phyloP scores from a whole-genome alignment of 1,140 invertebrate genomes.

The Drosophila tsacasi region DNA sequence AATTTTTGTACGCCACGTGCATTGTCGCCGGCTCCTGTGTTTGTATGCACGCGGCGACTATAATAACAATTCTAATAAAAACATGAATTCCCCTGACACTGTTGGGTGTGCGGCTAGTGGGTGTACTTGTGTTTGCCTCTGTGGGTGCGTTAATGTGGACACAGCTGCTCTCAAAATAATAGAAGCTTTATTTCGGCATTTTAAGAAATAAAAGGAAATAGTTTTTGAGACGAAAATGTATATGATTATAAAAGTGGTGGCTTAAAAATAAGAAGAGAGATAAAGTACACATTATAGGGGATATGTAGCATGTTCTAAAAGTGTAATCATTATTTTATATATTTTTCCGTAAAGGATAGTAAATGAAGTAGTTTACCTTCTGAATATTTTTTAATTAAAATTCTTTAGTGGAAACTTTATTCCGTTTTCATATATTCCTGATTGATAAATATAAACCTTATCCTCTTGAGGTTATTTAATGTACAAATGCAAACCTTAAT shows the following conservation, averaged over 20 bases:
- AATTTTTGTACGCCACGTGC: constrained; percentile 56
- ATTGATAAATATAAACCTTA: too few species aligned
- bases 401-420: too few species aligned
- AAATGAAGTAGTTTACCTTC: neutral
- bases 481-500: neutral
- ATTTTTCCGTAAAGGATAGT: too few species aligned
- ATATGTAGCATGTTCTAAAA: neutral
- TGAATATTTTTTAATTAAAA: too few species aligned
- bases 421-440: neutral
- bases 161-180: constrained; percentile 22
- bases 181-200: constrained; percentile 1
- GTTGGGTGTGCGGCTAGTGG: constrained; percentile 12
- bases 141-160: constrained; percentile 29
- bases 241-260: neutral
- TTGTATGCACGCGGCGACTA: constrained; percentile 47
- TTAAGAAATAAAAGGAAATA: neutral
- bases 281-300: neutral
- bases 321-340: too few species aligned
- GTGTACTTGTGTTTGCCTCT: constrained; percentile 33
- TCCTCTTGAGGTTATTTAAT: neutral
- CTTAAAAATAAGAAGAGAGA: neutral
- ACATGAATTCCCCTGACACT: constrained; percentile 61
- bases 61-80: constrained; percentile 70
- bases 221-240: neutral
- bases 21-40: constrained; percentile 40